Percentiles rank a stretch among this genome's conserved stretches.
These are phyloP conservation scores for Oreotrochilus melanogaster DNA, from an alignment of 2,113 vertebrate genomes.

Conservation along the genomic window DNA sequence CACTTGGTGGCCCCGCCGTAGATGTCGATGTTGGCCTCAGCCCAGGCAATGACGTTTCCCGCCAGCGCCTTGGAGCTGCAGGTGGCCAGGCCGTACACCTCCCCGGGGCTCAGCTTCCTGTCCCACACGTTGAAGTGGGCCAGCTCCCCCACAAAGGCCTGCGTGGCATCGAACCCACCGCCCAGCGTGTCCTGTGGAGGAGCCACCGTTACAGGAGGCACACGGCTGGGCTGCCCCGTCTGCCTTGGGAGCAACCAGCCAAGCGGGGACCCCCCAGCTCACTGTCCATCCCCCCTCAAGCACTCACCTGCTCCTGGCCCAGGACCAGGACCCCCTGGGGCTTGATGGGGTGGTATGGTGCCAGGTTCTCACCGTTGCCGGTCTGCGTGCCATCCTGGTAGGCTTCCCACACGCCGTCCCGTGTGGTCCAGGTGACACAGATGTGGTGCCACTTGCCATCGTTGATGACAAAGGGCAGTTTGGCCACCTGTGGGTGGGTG, in stretches of 20 bases:
- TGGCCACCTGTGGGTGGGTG: conserved; percentile 85
- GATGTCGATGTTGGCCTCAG: conserved; percentile 91
- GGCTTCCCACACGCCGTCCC: conserved; percentile 96
- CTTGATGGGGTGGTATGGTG: conserved; percentile 96
- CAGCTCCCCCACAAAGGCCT: conserved; percentile 93
- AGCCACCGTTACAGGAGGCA: neutral
- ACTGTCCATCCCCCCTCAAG: rapidly evolving
- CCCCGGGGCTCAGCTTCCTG: conserved; percentile 87
- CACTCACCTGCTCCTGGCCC: conserved; percentile 93
- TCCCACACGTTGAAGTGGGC: conserved; percentile 97
- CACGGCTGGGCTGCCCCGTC: rapidly evolving
- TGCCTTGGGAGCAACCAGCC: neutral
- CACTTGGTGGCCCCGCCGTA: conserved; percentile 95
- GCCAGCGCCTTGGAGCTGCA: conserved; percentile 89
- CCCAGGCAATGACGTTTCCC: conserved; percentile 94
- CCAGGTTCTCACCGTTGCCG: conserved; percentile 92
- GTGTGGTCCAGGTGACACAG: conserved; percentile 95
- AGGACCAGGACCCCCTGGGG: conserved; percentile 94
- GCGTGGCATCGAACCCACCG: conserved; percentile 95
- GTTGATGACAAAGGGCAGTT: conserved; percentile 93
- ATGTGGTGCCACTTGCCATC: conserved; percentile 98
- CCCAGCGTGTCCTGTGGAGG: conserved; percentile 89
- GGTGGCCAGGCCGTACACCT: conserved; percentile 94
- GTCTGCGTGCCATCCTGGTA: conserved; percentile 93
- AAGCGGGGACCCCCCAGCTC: neutral